Conservation (phyloP, 2,888 invertebrate species). For the Alloscopus bannaensis region DNA sequence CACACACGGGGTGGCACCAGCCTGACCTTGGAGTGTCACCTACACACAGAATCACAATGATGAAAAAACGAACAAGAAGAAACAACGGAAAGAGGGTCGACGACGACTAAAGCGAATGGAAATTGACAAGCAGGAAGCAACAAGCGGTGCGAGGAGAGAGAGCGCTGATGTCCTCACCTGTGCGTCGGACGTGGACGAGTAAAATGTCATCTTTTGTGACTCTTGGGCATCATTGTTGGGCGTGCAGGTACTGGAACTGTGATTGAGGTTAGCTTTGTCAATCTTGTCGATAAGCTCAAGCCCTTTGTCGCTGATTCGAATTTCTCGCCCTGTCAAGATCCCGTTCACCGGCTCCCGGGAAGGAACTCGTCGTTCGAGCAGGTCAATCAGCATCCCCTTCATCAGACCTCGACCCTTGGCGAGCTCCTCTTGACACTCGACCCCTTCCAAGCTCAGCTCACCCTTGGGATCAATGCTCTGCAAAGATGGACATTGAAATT, state of each 20-base stretch:
- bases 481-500: too few species aligned
- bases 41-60: constrained; percentile 30
- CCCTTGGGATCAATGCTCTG: constrained; percentile 58
- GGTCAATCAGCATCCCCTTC: constrained; percentile 84
- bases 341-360: constrained; percentile 80
- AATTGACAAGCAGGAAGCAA: constrained; percentile 1
- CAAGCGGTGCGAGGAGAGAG: neutral
- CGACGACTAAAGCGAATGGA: neutral
- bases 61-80: too few species aligned
- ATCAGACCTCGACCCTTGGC: constrained; percentile 58
- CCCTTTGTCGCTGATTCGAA: constrained; percentile 80
- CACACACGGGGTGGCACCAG: constrained; percentile 44
- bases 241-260: constrained; percentile 49
- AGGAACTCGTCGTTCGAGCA: constrained; percentile 85
- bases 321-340: constrained; percentile 78
- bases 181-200: constrained; percentile 66
- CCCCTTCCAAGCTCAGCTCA: constrained; percentile 66
- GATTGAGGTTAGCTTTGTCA: constrained; percentile 53
- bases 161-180: too few species aligned
- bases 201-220: constrained; percentile 69
- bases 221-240: constrained; percentile 56
- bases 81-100: neutral
- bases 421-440: constrained; percentile 76
- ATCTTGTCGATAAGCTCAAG: constrained; percentile 79
- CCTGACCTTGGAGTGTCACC: constrained; percentile 62